Percentiles rank a stretch among this genome's conserved stretches.
Conservation (phyloP, 2,797 vertebrate species). For the Avahi laniger region DNA sequence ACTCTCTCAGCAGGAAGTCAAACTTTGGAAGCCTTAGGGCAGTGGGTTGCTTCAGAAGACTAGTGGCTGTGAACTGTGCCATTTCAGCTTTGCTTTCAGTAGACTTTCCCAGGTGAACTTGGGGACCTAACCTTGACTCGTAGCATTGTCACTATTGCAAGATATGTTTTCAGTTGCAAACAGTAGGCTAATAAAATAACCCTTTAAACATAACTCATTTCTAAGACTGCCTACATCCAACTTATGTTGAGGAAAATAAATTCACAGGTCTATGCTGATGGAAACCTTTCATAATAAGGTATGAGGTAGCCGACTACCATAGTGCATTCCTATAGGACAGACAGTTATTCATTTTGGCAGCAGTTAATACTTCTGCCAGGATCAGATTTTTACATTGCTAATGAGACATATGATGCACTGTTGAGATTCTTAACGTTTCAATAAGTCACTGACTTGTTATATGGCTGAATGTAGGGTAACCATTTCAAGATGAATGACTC, state of each 20-base stretch:
- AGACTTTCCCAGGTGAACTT: background rate
- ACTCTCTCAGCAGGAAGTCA: background rate
- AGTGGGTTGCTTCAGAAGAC: background rate
- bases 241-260: background rate
- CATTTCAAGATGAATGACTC: background rate
- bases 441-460: background rate
- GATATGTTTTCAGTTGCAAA: background rate
- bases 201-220: background rate
- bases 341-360: background rate
- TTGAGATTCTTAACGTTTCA: background rate
- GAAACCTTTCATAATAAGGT: background rate
- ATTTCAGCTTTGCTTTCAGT: background rate
- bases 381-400: conserved; percentile 50
- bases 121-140: background rate
- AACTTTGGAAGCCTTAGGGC: background rate
- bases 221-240: background rate
- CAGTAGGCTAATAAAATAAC: background rate
- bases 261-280: background rate
- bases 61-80: background rate
- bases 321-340: background rate
- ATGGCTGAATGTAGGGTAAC: background rate
- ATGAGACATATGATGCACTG: conserved; percentile 19
- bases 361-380: background rate
- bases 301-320: background rate
- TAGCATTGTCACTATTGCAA: background rate